Percentiles rank a stretch among this genome's conserved stretches.
Conservation (phyloP, 2,888 invertebrate genomes). For the Diplazon laetatorius region DNA sequence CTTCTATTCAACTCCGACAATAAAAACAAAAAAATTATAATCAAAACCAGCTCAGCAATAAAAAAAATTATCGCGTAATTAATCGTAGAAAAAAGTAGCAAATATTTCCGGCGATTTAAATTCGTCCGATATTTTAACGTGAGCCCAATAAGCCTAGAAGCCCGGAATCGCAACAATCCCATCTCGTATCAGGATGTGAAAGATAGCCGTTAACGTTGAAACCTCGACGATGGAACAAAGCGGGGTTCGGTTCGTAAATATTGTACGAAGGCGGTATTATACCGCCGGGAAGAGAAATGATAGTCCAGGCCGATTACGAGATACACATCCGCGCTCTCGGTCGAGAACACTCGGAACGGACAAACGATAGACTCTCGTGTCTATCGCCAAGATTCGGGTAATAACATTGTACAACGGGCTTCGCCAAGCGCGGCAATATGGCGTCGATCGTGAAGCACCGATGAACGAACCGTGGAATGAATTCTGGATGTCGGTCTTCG, state of each 20-base stretch:
- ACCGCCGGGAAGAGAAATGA: constrained; percentile 5
- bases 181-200: background rate
- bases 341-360: constrained; percentile 47
- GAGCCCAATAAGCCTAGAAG: background rate
- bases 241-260: too few species aligned
- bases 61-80: background rate
- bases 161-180: constrained; percentile 9
- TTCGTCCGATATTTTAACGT: constrained; percentile 3
- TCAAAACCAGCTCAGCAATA: too few species aligned
- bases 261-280: too few species aligned
- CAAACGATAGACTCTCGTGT: constrained; percentile 43
- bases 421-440: constrained; percentile 1
- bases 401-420: constrained; percentile 43
- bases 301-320: constrained; percentile 44
- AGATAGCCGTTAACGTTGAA: background rate
- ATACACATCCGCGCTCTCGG: constrained; percentile 55
- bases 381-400: constrained; percentile 31
- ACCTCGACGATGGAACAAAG: constrained; percentile 26
- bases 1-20: too few species aligned
- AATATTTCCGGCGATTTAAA: background rate
- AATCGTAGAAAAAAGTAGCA: background rate
- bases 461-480: constrained; percentile 50
- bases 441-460: constrained; percentile 45
- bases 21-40: too few species aligned
- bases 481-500: constrained; percentile 39